Base-by-base conservation (phyloP, 2,113 vertebrate genomes). In the Neolamprologus tretocephalus region DNA sequence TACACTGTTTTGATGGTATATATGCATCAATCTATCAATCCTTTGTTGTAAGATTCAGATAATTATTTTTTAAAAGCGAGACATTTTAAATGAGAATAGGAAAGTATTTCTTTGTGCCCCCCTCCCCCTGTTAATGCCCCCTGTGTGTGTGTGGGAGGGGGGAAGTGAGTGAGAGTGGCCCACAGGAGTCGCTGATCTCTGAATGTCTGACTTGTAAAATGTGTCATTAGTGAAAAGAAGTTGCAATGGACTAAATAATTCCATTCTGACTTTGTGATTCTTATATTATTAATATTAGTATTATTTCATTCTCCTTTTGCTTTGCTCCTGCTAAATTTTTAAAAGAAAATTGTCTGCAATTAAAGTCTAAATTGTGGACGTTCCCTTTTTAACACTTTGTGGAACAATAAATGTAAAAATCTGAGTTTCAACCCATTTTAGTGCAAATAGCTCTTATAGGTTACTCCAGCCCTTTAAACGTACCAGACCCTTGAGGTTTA, bases 61-160 rank as follows among this genome's bases (percentile, higher is more conserved):
- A 19, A 51, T 19, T 49, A 49, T 51, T 51, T 51, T 3, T 5
- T 19, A 5, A 51, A 51, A 51, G 17, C 2, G 0, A 51, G 17
- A n/a, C 8, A 51, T 51, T 51, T 51, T n/a, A 51, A 51, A 51
- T 51, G 49, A n/a, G 17, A 51, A 51, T 19, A 51, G 19, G 47
- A 49, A 49, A 19, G 47, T 49, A 19, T 9, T 49, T 49, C 16
- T 19, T 49, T 49, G 47, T 49, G 16, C 16, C 47, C 47, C 0
- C 47, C 47, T 3, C 47, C 17, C 47, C 47, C 47, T 5, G 47
- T 49, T 49, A 49, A 49, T 49, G 47, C 47, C 47, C 47, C 47
- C 47, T 4, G 14, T 47, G 47, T 51, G 17, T 9, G 49, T 9
- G 47, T 19, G 47, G 49, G 49, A 2, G 17, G 17, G 17, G 17